These are phyloP conservation scores for Empis livida DNA, from an alignment of 2,888 invertebrate genomes.

Conservation along the genomic window DNA sequence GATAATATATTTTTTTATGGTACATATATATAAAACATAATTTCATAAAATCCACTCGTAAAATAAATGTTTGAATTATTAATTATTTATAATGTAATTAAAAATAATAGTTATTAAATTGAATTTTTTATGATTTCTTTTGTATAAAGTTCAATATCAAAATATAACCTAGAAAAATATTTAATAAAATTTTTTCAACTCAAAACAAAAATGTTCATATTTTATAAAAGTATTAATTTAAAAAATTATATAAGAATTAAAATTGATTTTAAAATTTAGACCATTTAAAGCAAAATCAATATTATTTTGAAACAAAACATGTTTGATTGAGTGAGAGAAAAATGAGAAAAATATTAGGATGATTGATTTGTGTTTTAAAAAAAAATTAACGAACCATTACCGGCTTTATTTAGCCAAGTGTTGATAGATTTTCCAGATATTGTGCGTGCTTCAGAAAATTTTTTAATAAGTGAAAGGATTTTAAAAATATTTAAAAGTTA, in stretches of 20 bases:
- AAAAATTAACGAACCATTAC: slow-evolving; percentile 13
- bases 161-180: neutral
- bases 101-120: neutral
- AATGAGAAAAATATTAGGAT: neutral
- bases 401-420: slow-evolving; percentile 15
- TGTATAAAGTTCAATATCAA: neutral
- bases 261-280: no score
- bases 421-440: slow-evolving; percentile 17
- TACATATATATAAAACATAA: no score
- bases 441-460: slow-evolving; percentile 12
- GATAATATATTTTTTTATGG: no score
- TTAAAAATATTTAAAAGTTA: no score
- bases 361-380: slow-evolving; percentile 1
- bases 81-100: neutral
- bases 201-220: slow-evolving; percentile 28
- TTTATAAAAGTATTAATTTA: slow-evolving; percentile 17
- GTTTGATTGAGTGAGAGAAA: no score
- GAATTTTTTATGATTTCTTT: neutral
- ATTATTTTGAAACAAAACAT: neutral
- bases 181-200: slow-evolving; percentile 4
- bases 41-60: slow-evolving; percentile 1
- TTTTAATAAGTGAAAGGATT: no score
- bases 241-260: neutral
- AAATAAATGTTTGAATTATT: slow-evolving; percentile 6
- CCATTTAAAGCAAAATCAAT: neutral